Evolutionary conservation across 2,797 vertebrate genomes (phyloP).

Genomic region (Falco peregrinus): DNA sequence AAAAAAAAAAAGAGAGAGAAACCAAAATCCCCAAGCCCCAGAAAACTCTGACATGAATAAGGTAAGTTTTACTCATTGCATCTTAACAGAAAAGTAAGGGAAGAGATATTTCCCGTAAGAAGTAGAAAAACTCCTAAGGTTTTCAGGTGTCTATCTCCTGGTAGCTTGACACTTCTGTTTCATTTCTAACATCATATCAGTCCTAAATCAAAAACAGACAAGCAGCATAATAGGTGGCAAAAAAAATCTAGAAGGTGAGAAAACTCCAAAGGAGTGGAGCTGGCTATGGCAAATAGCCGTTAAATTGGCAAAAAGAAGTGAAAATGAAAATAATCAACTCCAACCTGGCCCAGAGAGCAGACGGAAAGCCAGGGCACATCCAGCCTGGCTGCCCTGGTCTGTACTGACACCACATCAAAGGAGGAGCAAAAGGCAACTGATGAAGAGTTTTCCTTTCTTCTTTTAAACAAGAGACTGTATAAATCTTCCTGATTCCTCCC

Average conservation of each 20-base stretch:
- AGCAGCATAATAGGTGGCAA: slow-evolving; percentile 47
- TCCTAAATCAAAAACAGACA: slow-evolving; percentile 51
- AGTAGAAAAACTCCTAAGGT: not conserved
- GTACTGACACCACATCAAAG: not conserved
- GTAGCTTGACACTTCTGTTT: slow-evolving; percentile 14
- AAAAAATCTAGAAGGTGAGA: slow-evolving; percentile 61
- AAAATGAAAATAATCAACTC: slow-evolving; percentile 67
- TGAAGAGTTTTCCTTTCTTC: not conserved
- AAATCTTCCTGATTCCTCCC: not conserved
- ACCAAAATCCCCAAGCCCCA: accelerated
- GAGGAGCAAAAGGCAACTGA: not conserved
- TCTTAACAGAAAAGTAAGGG: not conserved
- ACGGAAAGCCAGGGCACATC: not conserved
- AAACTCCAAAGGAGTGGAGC: slow-evolving; percentile 40
- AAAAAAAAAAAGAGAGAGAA: not conserved
- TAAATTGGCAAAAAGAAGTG: slow-evolving; percentile 71
- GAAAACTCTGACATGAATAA: not conserved
- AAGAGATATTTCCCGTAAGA: not conserved
- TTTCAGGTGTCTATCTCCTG: not conserved
- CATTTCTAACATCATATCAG: not conserved
- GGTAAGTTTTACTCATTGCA: not conserved
- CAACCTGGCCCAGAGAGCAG: not conserved
- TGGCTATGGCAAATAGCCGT: slow-evolving; percentile 47
- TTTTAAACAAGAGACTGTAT: not conserved
- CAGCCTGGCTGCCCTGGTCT: not conserved